Conservation (phyloP, 2,888 invertebrate species). For the Cerceris ruficornis region DNA sequence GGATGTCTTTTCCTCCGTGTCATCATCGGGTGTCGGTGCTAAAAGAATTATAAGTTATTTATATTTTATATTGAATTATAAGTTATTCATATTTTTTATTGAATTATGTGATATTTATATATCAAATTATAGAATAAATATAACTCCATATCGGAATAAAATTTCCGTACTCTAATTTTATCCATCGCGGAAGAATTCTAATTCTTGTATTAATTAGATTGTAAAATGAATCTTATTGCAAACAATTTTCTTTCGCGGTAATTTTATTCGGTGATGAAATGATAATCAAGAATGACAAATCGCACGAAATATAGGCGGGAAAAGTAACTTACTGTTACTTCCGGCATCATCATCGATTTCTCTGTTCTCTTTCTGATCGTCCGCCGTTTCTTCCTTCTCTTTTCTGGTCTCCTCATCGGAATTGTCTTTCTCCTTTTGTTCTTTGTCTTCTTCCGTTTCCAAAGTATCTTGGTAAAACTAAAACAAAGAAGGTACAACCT, state of each 20-base stretch:
- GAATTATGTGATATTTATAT: neutral
- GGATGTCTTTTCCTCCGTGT: conserved; percentile 71
- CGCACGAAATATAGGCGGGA: too few relatives aligned
- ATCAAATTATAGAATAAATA: neutral
- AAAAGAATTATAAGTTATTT: conserved; percentile 5
- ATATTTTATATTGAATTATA: neutral
- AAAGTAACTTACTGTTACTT: conserved; percentile 69
- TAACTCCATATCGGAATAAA: neutral
- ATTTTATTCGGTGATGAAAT: too few relatives aligned
- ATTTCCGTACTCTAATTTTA: neutral
- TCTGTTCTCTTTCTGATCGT: conserved; percentile 73
- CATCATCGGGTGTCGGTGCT: conserved; percentile 77
- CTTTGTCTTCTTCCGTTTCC: conserved; percentile 86
- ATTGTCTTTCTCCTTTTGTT: conserved; percentile 78
- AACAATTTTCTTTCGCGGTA: too few relatives aligned
- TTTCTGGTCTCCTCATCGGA: conserved; percentile 67
- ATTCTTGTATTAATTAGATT: too few relatives aligned
- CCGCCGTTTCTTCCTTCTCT: conserved; percentile 71
- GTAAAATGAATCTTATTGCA: too few relatives aligned
- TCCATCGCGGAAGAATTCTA: too few relatives aligned
- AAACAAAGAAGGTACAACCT: conserved; percentile 17
- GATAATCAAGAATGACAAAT: too few relatives aligned
- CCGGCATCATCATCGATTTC: conserved; percentile 71
- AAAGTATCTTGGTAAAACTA: conserved; percentile 96
- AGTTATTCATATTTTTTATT: neutral